Percentiles rank a stretch among this genome's conserved stretches.
Conservation (phyloP, 2,888 invertebrate genomes). For the Pristionchus exspectatus region DNA sequence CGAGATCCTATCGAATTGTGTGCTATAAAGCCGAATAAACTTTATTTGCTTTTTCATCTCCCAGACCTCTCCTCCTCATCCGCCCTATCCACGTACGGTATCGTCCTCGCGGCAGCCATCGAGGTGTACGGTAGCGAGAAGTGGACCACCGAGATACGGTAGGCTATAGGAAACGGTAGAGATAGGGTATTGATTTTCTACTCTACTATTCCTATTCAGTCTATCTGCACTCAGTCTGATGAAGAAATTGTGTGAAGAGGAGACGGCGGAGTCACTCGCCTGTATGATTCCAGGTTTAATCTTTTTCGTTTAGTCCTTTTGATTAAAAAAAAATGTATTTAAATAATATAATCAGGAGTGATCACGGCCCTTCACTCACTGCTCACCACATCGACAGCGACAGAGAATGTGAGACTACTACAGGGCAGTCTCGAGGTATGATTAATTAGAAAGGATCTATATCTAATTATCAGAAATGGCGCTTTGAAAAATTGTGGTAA, state of each 20-base stretch:
- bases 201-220: not conserved
- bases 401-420: not conserved
- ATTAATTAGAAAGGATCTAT: not conserved
- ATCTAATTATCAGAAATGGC: too few relatives aligned
- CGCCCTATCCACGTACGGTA: conserved; percentile 36
- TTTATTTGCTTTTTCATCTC: not conserved
- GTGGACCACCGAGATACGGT: conserved; percentile 41
- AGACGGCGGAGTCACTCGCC: conserved; percentile 2
- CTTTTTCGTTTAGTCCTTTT: not conserved
- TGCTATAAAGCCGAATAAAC: too few relatives aligned
- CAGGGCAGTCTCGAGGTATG: conserved; percentile 3
- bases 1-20: too few relatives aligned
- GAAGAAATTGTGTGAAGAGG: not conserved
- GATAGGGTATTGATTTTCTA: not conserved
- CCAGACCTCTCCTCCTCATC: conserved; percentile 27
- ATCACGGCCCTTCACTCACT: conserved; percentile 4
- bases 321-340: too few relatives aligned
- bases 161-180: too few relatives aligned
- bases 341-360: not conserved
- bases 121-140: conserved; percentile 46
- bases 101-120: conserved; percentile 2
- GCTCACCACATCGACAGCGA: not conserved
- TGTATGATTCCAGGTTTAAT: conserved; percentile 34
- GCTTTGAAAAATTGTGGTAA: too few relatives aligned
- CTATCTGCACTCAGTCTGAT: not conserved